A percentile compares a stretch with the other conserved stretches of the same genome.
phyloP scores from a whole-genome alignment of 2,113 vertebrate genomes.

The Drymodes brunneopygia region DNA sequence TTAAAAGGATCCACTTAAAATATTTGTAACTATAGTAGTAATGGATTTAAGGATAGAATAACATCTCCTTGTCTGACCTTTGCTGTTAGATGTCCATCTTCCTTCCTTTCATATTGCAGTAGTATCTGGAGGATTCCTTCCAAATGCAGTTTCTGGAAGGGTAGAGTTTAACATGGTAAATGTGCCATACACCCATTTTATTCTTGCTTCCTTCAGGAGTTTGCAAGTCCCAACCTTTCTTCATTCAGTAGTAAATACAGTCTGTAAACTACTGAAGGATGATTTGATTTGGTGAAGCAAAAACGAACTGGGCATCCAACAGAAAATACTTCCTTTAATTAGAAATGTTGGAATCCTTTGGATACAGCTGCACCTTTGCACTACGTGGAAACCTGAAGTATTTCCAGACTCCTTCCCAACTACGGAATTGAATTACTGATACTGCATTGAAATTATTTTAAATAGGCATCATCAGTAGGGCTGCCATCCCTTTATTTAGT shows the following conservation, averaged over 20 bases:
- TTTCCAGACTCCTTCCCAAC: neutral
- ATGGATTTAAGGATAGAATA: neutral
- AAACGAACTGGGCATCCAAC: neutral
- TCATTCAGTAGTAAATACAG: neutral
- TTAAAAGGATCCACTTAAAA: neutral
- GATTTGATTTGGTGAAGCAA: neutral
- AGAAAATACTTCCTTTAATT: neutral
- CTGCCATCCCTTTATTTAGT: neutral
- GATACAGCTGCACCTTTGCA: rapidly evolving
- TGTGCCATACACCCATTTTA: neutral
- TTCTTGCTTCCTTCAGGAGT: neutral
- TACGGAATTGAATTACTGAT: neutral
- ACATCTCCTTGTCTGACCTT: neutral
- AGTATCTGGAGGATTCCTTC: neutral
- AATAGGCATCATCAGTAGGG: neutral
- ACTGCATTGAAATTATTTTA: neutral
- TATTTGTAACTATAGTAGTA: neutral
- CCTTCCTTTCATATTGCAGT: neutral
- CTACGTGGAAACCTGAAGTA: neutral
- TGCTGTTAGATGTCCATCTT: neutral
- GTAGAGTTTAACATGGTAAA: neutral
- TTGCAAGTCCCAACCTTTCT: neutral
- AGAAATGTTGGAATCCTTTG: neutral
- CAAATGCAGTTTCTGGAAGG: neutral
- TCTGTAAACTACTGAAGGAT: neutral